Conservation (phyloP, 2,797 vertebrate species). For the Smutsia temminckii region DNA sequence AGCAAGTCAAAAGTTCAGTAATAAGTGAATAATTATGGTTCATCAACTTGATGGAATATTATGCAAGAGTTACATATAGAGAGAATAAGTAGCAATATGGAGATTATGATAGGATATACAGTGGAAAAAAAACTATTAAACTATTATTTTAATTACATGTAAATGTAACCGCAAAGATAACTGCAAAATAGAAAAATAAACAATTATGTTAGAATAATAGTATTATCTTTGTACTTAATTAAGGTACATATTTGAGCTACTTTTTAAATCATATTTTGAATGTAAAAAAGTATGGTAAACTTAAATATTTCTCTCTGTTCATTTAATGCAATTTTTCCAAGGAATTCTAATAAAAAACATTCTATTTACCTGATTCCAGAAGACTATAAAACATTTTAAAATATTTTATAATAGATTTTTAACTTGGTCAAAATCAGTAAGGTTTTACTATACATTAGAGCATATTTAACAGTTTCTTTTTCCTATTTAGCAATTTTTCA, state of each 20-base stretch:
- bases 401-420: conserved; percentile 32
- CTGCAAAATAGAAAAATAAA: conserved; percentile 15
- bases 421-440: conserved; percentile 4
- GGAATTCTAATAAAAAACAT: conserved; percentile 17
- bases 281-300: conserved; percentile 16
- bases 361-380: conserved; percentile 5
- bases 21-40: conserved; percentile 35
- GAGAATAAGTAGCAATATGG: conserved; percentile 3
- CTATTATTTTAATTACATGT: neutral
- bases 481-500: neutral
- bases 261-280: conserved; percentile 35
- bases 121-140: conserved; percentile 26
- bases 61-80: conserved; percentile 19
- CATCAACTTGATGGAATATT: neutral
- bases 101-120: neutral
- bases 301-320: neutral
- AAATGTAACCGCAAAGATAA: conserved; percentile 14
- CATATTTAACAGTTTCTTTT: conserved; percentile 26
- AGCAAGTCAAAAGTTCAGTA: conserved; percentile 39
- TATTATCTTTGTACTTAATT: neutral
- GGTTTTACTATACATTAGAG: neutral
- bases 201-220: neutral
- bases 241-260: neutral
- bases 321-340: conserved; percentile 31
- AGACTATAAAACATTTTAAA: conserved; percentile 14